A percentile compares a stretch with the other conserved stretches of the same genome.
phyloP scores from a whole-genome alignment of 1,140 invertebrate species.

The Monochamus saltuarius region DNA sequence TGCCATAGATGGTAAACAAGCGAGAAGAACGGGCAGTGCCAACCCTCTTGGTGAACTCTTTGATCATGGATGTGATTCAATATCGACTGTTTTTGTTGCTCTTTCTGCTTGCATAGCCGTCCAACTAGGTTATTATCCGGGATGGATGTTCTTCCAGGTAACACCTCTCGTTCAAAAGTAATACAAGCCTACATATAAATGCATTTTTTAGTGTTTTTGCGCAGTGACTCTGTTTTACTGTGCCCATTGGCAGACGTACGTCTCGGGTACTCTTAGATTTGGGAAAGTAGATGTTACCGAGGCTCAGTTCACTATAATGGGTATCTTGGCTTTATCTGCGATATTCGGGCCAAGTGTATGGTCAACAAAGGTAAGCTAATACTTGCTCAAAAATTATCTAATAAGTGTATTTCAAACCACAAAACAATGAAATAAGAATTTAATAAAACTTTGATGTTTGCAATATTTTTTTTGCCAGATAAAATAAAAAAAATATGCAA shows the following conservation, averaged over 20 bases:
- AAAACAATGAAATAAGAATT: no score
- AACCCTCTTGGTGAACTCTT: slow-evolving; percentile 97
- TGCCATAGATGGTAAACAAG: slow-evolving; percentile 99
- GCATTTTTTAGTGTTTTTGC: slow-evolving; percentile 74
- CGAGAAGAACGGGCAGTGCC: slow-evolving; percentile 87
- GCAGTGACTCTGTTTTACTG: slow-evolving; percentile 95
- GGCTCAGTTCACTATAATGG: slow-evolving; percentile 92
- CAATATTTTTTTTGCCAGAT: no score
- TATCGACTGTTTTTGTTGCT: slow-evolving; percentile 95
- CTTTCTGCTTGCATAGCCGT: slow-evolving; percentile 90
- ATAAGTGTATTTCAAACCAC: no score
- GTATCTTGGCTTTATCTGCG: slow-evolving; percentile 84
- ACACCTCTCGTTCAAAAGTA: slow-evolving; percentile 7
- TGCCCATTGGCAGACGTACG: slow-evolving; percentile 99
- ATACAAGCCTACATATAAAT: background rate
- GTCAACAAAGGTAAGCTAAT: slow-evolving; percentile 70
- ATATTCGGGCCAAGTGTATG: slow-evolving; percentile 85
- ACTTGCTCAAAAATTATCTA: background rate
- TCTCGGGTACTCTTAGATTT: slow-evolving; percentile 90
- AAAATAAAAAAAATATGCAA: no score
- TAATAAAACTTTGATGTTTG: no score
- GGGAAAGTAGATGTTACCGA: slow-evolving; percentile 97
- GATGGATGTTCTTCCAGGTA: slow-evolving; percentile 91
- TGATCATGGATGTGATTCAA: slow-evolving; percentile 99
- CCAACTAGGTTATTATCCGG: slow-evolving; percentile 85